Evolutionary conservation across 1,140 invertebrate genomes (phyloP).

Genomic region (Cyphomyrmex costatus): DNA sequence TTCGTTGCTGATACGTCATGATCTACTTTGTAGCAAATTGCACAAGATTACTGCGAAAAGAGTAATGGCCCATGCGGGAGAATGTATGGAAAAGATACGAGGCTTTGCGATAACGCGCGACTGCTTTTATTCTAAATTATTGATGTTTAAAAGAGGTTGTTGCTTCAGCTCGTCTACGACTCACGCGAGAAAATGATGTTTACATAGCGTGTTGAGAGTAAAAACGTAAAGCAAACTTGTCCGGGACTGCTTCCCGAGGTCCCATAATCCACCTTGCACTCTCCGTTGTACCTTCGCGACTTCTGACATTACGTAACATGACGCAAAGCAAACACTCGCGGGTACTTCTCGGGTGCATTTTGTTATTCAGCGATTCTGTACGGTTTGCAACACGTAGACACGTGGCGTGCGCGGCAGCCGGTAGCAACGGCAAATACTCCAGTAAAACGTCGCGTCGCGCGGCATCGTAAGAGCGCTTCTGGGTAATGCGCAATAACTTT

Average conservation of each 20-base stretch:
- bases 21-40: conserved; percentile 49
- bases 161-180: not conserved
- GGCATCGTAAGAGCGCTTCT: conserved; percentile 49
- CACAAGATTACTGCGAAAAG: conserved; percentile 6
- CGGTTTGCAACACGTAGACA: conserved; percentile 31
- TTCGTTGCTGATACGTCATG: conserved; percentile 5
- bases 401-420: not conserved
- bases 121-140: not conserved
- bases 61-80: not conserved
- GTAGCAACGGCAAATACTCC: conserved; percentile 36
- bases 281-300: not conserved
- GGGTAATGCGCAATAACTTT: conserved; percentile 50
- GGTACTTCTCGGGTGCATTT: not conserved
- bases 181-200: conserved; percentile 26
- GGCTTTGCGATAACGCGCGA: not conserved
- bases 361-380: conserved; percentile 47
- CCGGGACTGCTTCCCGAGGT: not conserved
- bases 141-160: not conserved
- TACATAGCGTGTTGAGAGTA: not conserved
- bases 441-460: conserved; percentile 47
- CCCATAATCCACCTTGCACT: conserved; percentile 42
- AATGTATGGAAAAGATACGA: not conserved
- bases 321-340: conserved; percentile 36
- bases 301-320: conserved; percentile 56
- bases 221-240: conserved; percentile 35